Percentiles rank a stretch among this genome's conserved stretches.
Evolutionary conservation across 2,797 vertebrate genomes (phyloP).

Genomic region (Morelia viridis): DNA sequence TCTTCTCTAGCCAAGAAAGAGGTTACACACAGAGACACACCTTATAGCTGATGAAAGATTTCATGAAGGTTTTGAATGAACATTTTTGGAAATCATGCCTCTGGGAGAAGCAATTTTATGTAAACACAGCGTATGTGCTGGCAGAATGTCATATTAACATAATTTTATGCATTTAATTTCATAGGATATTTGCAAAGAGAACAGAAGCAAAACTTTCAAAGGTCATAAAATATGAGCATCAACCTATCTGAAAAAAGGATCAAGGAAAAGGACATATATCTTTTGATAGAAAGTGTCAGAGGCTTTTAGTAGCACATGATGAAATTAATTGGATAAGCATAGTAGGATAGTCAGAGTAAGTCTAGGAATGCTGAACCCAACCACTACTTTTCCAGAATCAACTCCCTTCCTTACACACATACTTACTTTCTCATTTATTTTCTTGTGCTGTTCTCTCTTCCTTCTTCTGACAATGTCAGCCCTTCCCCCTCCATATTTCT

Average conservation of each 20-base stretch:
- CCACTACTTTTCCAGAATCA: neutral
- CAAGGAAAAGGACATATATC: neutral
- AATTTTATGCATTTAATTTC: constrained; percentile 35
- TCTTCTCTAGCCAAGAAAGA: neutral
- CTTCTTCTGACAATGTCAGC: neutral
- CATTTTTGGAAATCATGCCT: neutral
- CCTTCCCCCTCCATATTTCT: neutral
- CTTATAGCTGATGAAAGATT: neutral
- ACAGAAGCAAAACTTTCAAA: constrained; percentile 29
- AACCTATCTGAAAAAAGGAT: constrained; percentile 23
- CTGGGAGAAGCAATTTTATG: neutral
- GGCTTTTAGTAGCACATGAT: neutral
- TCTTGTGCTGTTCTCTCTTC: neutral
- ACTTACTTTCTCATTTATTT: neutral
- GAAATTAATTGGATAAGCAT: neutral
- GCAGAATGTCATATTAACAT: constrained; percentile 43
- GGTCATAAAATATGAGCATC: constrained; percentile 31
- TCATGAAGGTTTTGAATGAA: neutral
- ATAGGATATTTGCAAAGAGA: constrained; percentile 25
- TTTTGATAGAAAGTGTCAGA: neutral
- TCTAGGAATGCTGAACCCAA: neutral
- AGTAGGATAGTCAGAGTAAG: neutral
- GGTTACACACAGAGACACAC: neutral
- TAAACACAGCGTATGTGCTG: neutral
- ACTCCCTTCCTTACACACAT: neutral